phyloP scores from a whole-genome alignment of 1,140 invertebrate genomes.

The Brachionus asplanchnoidis region DNA sequence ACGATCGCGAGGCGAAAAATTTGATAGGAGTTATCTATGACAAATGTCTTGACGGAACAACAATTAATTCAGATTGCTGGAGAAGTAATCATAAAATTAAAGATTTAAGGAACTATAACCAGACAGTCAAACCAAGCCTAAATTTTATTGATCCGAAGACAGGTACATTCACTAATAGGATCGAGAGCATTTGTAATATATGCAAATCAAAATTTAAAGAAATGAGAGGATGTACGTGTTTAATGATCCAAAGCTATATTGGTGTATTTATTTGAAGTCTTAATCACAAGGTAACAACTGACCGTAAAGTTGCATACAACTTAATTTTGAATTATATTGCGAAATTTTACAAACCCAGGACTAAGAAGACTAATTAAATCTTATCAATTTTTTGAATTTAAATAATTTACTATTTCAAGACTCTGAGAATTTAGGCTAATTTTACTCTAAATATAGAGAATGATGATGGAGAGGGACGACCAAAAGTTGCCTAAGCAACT shows the following conservation, averaged over 20 bases:
- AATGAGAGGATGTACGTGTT: too few relatives aligned
- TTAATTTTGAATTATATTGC: background rate
- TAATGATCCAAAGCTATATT: background rate
- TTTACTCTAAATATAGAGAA: background rate
- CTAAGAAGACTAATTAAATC: background rate
- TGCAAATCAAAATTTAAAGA: too few relatives aligned
- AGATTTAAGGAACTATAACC: background rate
- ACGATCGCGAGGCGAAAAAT: too few relatives aligned
- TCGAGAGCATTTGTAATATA: too few relatives aligned
- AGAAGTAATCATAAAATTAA: too few relatives aligned
- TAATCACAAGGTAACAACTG: background rate
- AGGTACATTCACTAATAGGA: too few relatives aligned
- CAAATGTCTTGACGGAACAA: too few relatives aligned
- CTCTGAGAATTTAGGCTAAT: background rate
- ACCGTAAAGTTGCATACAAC: background rate
- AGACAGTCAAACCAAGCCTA: too few relatives aligned
- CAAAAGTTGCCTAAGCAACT: too few relatives aligned
- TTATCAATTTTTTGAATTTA: background rate
- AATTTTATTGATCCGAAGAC: too few relatives aligned
- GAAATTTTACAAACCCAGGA: background rate
- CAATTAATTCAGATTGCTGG: too few relatives aligned
- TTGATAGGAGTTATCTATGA: too few relatives aligned
- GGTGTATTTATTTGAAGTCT: background rate
- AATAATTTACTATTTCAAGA: background rate
- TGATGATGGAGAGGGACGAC: background rate